Base-by-base conservation (phyloP, 2,113 vertebrate genomes). In the Synodontis membranacea region DNA sequence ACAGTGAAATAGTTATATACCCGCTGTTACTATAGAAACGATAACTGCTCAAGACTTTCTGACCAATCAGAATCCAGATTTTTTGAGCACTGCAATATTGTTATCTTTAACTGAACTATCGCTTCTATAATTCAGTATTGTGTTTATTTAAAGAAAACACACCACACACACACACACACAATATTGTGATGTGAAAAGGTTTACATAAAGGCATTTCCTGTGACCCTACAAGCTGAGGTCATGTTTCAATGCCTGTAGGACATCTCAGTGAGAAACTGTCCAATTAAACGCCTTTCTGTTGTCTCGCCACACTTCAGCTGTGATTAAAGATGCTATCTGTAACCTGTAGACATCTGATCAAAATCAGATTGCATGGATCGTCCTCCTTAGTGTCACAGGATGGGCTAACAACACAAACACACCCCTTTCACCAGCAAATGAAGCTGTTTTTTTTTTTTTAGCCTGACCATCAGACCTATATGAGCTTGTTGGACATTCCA, bases 291-390 rank as follows among this genome's bases (percentile, higher is more conserved):
- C 46, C 58, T n/a, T 62, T 46, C 31, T 34, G n/a, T 31, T 17
- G 62, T 9, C 21, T 70, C 2, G 3, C 9, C 17, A 37, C 70
- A 56, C 4, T 58, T 37, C 23, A 17, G 11, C 21, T 5, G 15
- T 48, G 54, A 68, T 82, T 85, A 86, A 85, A 37, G 37, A 78
- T 86, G 79, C 72, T 66, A 82, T 85, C 70, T 46, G 56, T 39
- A 66, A 44, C 6, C 56, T 28, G 44, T 75, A 60, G 42, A 60
- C 74, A 37, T 62, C 80, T 86, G 37, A 87, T 80, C 50, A 48
- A 80, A 79, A 50, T 66, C 34, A 50, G 50, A 76, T 83, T 42
- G 56, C 56, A 17, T 11, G 1, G 54, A 52, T 52, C 48, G 74
- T 15, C 56, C 50, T 70, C 39, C 31, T 70, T 81, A 72, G 15